Conservation (phyloP, 2,113 vertebrate genomes). For the Orthochromis indermauri region DNA sequence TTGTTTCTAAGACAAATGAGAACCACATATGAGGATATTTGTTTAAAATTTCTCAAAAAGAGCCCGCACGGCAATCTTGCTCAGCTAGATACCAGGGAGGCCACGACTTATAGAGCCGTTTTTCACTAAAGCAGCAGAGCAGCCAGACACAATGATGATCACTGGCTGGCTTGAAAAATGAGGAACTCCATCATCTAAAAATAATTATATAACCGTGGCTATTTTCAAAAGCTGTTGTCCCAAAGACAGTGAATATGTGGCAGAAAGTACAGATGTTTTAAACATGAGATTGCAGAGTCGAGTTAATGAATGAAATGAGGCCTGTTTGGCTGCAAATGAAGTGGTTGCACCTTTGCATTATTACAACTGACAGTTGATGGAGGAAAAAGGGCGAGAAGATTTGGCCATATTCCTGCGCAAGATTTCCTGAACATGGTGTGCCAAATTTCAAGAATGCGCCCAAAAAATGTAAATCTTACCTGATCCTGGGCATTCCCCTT, state of each 20-base stretch:
- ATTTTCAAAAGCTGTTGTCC: background rate
- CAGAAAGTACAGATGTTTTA: background rate
- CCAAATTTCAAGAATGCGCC: background rate
- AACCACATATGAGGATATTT: background rate
- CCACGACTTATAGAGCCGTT: background rate
- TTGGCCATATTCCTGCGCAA: background rate
- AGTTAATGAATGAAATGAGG: background rate
- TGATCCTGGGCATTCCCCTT: background rate
- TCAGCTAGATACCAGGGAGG: background rate
- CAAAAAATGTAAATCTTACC: background rate
- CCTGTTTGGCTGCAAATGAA: background rate
- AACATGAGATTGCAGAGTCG: background rate
- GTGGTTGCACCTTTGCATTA: background rate
- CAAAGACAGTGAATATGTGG: background rate
- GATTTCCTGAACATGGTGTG: background rate
- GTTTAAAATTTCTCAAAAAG: background rate
- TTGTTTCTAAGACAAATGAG: background rate
- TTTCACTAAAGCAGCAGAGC: background rate
- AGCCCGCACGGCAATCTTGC: background rate
- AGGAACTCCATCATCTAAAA: background rate
- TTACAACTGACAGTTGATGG: background rate
- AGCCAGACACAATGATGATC: background rate
- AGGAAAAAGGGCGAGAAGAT: background rate
- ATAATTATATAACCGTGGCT: fast-evolving
- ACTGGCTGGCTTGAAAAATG: background rate